These are phyloP conservation scores for Tapirus terrestris DNA, from an alignment of 2,113 vertebrate species.

Conservation along the genomic window DNA sequence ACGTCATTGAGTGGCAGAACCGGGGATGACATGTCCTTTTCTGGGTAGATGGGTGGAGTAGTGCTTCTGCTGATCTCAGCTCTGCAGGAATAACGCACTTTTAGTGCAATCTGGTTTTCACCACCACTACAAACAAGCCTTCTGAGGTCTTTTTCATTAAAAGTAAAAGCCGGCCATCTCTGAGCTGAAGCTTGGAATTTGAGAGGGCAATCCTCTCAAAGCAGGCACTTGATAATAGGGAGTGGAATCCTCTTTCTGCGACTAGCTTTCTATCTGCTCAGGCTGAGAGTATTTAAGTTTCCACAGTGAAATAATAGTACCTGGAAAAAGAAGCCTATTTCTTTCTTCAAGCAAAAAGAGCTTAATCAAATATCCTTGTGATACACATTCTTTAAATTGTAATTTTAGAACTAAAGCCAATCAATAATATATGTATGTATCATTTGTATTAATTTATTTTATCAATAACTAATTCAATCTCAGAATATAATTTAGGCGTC, in stretches of 20 bases:
- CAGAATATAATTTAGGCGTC: not conserved
- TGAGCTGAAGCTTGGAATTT: slow-evolving; percentile 44
- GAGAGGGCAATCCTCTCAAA: slow-evolving; percentile 18
- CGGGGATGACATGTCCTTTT: slow-evolving; percentile 50
- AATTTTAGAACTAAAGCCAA: not conserved
- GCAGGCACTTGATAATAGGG: slow-evolving; percentile 16
- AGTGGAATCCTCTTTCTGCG: not conserved
- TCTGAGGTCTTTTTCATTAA: slow-evolving; percentile 63
- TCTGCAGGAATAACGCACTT: slow-evolving; percentile 56
- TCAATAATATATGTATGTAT: not conserved
- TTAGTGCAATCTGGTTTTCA: slow-evolving; percentile 32
- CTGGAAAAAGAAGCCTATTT: not conserved
- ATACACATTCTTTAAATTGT: not conserved
- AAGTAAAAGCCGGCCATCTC: slow-evolving; percentile 51
- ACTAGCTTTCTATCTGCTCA: slow-evolving; percentile 44
- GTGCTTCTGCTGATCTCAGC: slow-evolving; percentile 40
- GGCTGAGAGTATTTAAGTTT: slow-evolving; percentile 30
- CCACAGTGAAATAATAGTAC: not conserved
- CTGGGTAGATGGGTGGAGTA: slow-evolving; percentile 35
- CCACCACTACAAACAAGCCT: slow-evolving; percentile 49
- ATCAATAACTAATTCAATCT: not conserved
- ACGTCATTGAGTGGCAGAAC: not conserved
- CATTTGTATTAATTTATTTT: not conserved
- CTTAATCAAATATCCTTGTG: not conserved
- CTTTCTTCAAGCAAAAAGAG: slow-evolving; percentile 25